Evolutionary conservation across 1,140 invertebrate species (phyloP).

Genomic region (Atta cephalotes): DNA sequence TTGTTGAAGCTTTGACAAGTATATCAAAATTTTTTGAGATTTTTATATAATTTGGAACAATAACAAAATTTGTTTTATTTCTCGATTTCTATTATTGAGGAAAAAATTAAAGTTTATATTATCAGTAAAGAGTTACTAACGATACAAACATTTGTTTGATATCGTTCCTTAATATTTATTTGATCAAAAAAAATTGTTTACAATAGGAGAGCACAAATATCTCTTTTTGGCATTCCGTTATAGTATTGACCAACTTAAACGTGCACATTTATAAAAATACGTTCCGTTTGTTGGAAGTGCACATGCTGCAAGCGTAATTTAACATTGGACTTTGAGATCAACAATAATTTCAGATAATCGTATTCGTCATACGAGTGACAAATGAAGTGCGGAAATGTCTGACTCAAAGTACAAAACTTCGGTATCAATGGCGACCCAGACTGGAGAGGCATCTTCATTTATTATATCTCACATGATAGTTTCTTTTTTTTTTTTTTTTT

Average conservation of each 20-base stretch:
- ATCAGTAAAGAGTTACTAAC: too few species aligned
- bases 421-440: slow-evolving; percentile 44
- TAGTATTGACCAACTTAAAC: slow-evolving; percentile 2
- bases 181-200: too few species aligned
- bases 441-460: slow-evolving; percentile 11
- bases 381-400: slow-evolving; percentile 49
- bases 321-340: slow-evolving; percentile 54
- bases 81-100: too few species aligned
- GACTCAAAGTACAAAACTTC: slow-evolving; percentile 37
- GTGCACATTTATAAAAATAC: neutral
- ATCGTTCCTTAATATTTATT: too few species aligned
- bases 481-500: neutral
- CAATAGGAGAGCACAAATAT: neutral
- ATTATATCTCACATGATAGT: slow-evolving; percentile 42
- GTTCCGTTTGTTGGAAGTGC: neutral
- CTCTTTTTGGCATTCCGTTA: neutral
- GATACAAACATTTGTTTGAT: too few species aligned
- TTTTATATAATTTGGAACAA: too few species aligned
- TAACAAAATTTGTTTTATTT: too few species aligned
- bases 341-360: slow-evolving; percentile 53
- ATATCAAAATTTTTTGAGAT: too few species aligned
- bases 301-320: slow-evolving; percentile 1
- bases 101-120: too few species aligned
- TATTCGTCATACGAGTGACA: slow-evolving; percentile 52
- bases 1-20: too few species aligned